These are phyloP conservation scores for Orussus abietinus DNA, from an alignment of 1,140 invertebrate species.

Conservation along the genomic window DNA sequence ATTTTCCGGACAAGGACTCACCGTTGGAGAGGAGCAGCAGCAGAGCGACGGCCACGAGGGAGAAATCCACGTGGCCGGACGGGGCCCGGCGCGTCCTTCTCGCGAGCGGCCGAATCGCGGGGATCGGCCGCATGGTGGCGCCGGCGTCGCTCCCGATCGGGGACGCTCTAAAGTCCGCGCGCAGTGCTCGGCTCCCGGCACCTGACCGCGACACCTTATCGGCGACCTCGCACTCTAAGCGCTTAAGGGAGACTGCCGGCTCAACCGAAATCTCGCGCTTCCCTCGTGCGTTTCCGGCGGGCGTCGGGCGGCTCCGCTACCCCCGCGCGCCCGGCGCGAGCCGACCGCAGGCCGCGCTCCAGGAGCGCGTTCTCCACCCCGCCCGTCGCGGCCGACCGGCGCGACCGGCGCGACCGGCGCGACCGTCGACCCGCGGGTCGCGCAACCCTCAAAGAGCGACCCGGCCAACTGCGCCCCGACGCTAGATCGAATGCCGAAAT, in stretches of 20 bases:
- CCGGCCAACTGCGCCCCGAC: no score
- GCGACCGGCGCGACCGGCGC: no score
- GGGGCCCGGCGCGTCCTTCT: conserved; percentile 15
- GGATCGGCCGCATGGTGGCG: conserved; percentile 18
- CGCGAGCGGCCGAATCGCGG: conserved; percentile 9
- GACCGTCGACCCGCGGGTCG: no score
- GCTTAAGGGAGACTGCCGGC: conserved; percentile 19
- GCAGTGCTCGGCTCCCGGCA: background rate
- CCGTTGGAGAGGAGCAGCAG: conserved; percentile 23
- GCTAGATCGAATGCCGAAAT: no score
- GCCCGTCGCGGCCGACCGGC: no score
- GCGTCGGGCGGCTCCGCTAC: conserved; percentile 14
- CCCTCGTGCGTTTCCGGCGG: conserved; percentile 14
- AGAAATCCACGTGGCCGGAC: conserved; percentile 37
- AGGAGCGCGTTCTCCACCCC: no score
- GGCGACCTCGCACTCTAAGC: conserved; percentile 20
- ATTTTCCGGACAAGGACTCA: conserved; percentile 25
- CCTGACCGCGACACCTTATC: conserved; percentile 1
- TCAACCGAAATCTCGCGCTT: conserved; percentile 9
- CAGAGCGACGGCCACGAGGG: conserved; percentile 30
- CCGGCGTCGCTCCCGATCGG: conserved; percentile 13
- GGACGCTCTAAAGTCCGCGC: conserved; percentile 15
- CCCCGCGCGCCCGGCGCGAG: background rate
- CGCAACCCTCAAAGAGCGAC: no score
- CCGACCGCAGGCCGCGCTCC: background rate